Evolutionary conservation across 2,888 invertebrate species (phyloP), one percentile per base, ranked within the genome.

Genomic region (Sthenelais limicola): DNA sequence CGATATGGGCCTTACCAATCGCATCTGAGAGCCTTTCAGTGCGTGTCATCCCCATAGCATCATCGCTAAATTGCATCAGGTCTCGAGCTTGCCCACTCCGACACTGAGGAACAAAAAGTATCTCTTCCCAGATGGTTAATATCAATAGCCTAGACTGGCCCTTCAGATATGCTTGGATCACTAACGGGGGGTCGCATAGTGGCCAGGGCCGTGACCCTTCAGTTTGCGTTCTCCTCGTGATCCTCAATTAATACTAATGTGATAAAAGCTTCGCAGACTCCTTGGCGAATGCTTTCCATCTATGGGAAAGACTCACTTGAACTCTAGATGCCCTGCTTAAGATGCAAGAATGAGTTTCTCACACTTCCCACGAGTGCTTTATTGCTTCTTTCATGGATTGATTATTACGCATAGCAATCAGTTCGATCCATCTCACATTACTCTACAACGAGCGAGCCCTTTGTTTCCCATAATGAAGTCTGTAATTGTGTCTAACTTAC

Each of bases 221-320:
- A 12, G 30, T 56, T 35, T 35, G 35, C 24, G 3, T 28, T 5
- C 38, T 15, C 7, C 26, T 38, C 38, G 38, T 62, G 62, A 62
- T 62, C 62, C 62, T 2, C 38, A 43, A 62, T 62, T 62, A 62
- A 62, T 62, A 24, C 62, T 62, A 62, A 62, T 43, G 9, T 62
- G 38, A 62, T 62, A 38, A 62, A 43, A 9, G 38, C 38, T 9
- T 18, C 43, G 43, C 43, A n/a, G n/a, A n/a, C n/a, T n/a, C n/a
- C n/a, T n/a, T n/a, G n/a, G n/a, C n/a, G n/a, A n/a, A n/a, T n/a
- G n/a, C n/a, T n/a, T n/a, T n/a, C n/a, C n/a, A n/a, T n/a, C n/a
- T n/a, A n/a, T n/a, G n/a, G n/a, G n/a, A n/a, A n/a, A n/a, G n/a
- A n/a, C n/a, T n/a, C n/a, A n/a, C n/a, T n/a, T n/a, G n/a, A n/a